A percentile compares a stretch with the other conserved stretches of the same genome.
These are phyloP conservation scores for Brachionus manjavacas DNA, from an alignment of 1,140 invertebrate species.

Conservation along the genomic window DNA sequence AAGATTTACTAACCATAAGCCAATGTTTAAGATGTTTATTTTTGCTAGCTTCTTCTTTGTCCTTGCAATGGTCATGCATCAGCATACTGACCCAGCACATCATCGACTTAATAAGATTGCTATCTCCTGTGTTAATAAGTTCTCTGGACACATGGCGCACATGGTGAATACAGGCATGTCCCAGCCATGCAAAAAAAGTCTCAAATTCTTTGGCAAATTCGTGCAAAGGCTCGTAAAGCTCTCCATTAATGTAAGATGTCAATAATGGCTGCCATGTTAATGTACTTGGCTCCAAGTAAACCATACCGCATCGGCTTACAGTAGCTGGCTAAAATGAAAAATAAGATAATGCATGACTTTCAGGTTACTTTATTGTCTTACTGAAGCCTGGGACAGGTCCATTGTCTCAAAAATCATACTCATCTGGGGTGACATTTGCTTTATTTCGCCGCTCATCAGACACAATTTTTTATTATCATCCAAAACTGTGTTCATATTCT, in stretches of 20 bases:
- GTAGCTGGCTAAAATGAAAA: conserved; percentile 54
- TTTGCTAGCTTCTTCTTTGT: conserved; percentile 49
- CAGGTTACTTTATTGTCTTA: conserved; percentile 45
- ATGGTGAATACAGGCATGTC: conserved; percentile 54
- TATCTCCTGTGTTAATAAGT: conserved; percentile 51
- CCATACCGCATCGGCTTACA: conserved; percentile 58
- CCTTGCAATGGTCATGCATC: conserved; percentile 49
- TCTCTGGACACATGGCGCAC: conserved; percentile 49
- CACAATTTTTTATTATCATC: conserved; percentile 60
- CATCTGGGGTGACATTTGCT: conserved; percentile 58
- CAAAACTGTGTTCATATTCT: conserved; percentile 60
- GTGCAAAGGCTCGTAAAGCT: conserved; percentile 35
- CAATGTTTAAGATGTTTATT: conserved; percentile 53
- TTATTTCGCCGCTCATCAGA: conserved; percentile 59
- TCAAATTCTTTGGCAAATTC: conserved; percentile 48
- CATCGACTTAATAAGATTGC: conserved; percentile 52
- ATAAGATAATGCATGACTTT: neutral
- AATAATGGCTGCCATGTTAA: conserved; percentile 56
- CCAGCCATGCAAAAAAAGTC: conserved; percentile 55
- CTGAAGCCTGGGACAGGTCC: conserved; percentile 62
- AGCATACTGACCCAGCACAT: conserved; percentile 54
- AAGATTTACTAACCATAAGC: conserved; percentile 47
- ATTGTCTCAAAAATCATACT: conserved; percentile 59
- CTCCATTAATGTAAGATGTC: conserved; percentile 52
- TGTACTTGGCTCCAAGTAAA: conserved; percentile 57